Base-by-base conservation (phyloP, 2,113 vertebrate genomes). In the Glareola pratincola region DNA sequence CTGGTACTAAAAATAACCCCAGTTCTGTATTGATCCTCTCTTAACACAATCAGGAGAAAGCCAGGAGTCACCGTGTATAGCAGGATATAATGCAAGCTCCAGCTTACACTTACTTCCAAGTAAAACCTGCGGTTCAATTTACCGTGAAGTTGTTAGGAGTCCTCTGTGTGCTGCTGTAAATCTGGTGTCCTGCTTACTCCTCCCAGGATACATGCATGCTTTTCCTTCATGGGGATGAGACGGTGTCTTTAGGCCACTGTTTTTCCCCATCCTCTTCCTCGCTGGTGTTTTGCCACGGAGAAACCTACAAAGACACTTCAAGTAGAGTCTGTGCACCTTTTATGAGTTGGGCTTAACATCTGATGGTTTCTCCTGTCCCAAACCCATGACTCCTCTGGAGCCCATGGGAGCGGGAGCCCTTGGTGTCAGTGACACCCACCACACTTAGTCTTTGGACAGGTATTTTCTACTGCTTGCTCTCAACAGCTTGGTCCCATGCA, bases 41-140 rank as follows among this genome's bases (percentile, higher is more conserved):
- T 88, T 93, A 75, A 94, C 37, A 39, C 54, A 19, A 64, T 91
- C 67, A 69, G 79, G 90, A 79, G 73, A 96, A 95, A 89, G 36
- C n/a, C 0, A 0, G 11, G 56, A 91, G 59, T 71, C 79, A 64
- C 79, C 72, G 86, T 75, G 39, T 3, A 0, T 27, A 36, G 36
- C 30, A 56, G 34, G n/a, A 48, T 62, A 10, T 51, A 48, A 51
- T 18, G 23, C 4, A 1, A 91, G 45, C 43, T 63, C 56, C 78
- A 63, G 14, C 8, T 74, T 63, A 19, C 0, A 3, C n/a, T 93
- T 90, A 3, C n/a, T 91, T 90, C 88, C 41, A 45, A 7, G 32
- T 26, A 76, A 94, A 88, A 69, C 32, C 14, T 66, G 67, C 3
- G 1, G 10, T 83, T 94, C 57, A 21, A 94, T 94, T 78, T 2